phyloP scores from a whole-genome alignment of 2,888 invertebrate genomes.

The Thysanoteuthis rhombus region DNA sequence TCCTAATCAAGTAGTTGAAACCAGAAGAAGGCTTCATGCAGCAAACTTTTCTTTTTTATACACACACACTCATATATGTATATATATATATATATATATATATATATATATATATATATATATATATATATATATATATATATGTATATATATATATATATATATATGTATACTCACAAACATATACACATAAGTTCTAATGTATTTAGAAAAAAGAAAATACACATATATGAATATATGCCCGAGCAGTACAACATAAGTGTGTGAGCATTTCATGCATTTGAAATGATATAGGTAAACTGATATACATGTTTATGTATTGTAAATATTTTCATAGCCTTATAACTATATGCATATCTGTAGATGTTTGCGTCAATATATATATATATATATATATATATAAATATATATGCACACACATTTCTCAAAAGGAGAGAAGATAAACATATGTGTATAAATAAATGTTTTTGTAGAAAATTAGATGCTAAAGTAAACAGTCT shows the following conservation, averaged over 20 bases:
- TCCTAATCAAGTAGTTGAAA: too few species aligned
- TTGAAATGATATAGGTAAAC: too few species aligned
- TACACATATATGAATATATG: too few species aligned
- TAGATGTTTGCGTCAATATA: background rate
- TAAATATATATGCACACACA: background rate
- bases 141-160: background rate
- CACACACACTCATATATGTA: too few species aligned
- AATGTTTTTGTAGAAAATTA: background rate
- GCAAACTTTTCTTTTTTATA: too few species aligned
- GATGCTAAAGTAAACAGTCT: background rate
- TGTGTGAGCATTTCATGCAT: too few species aligned
- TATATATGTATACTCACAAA: background rate
- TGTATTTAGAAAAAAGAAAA: too few species aligned
- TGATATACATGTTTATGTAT: too few species aligned
- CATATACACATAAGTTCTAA: background rate
- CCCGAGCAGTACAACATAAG: too few species aligned
- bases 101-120: slow-evolving; percentile 16
- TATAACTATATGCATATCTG: too few species aligned
- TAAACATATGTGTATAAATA: background rate
- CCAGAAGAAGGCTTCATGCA: too few species aligned
- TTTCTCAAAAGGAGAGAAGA: background rate
- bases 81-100: background rate
- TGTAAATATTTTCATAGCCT: too few species aligned
- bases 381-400: slow-evolving; percentile 13
- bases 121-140: background rate